Conservation (phyloP, 1,140 invertebrate genomes). For the Ceratina calcarata region DNA sequence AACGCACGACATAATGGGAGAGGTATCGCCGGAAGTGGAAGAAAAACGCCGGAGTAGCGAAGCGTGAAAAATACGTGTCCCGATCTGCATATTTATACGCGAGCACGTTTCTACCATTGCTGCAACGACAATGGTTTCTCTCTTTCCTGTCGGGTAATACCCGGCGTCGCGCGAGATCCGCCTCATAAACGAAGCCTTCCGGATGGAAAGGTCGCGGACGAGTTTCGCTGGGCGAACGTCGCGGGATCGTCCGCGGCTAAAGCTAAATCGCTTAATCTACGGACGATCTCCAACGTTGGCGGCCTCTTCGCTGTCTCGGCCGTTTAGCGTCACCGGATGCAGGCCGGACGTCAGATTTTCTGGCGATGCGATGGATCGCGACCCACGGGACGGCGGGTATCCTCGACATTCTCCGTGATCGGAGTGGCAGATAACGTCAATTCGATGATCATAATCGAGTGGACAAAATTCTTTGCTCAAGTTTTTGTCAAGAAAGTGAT, state of each 20-base stretch:
- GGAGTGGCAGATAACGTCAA: constrained; percentile 20
- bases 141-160: neutral
- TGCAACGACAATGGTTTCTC: neutral
- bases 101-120: constrained; percentile 6
- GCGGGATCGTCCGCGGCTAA: neutral
- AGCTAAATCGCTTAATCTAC: constrained; percentile 35
- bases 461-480: constrained; percentile 64
- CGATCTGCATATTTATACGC: constrained; percentile 25
- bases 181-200: neutral
- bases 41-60: constrained; percentile 14
- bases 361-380: constrained; percentile 50
- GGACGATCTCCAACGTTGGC: constrained; percentile 45
- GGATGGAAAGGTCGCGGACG: neutral
- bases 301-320: constrained; percentile 40
- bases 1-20: neutral
- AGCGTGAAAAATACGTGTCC: constrained; percentile 51
- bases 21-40: constrained; percentile 29
- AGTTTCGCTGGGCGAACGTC: neutral
- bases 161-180: neutral
- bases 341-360: constrained; percentile 53
- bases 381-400: constrained; percentile 17
- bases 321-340: constrained; percentile 46
- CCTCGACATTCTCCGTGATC: constrained; percentile 42
- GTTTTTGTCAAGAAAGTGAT: neutral
- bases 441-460: constrained; percentile 66